These are phyloP conservation scores for Pholis gunnellus DNA, from an alignment of 2,113 vertebrate species.

Conservation along the genomic window DNA sequence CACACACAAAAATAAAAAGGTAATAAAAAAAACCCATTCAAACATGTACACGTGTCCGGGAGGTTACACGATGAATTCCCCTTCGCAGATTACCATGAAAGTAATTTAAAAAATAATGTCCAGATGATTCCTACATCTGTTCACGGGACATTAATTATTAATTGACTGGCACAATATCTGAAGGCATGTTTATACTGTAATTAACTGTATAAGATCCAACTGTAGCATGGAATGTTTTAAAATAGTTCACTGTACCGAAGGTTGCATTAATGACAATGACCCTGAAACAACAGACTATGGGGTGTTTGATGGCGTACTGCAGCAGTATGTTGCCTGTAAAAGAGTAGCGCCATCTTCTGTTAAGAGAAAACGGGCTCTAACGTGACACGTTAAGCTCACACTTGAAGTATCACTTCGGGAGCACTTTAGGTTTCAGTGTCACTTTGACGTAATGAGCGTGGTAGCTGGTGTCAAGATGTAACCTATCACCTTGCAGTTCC, in stretches of 20 bases:
- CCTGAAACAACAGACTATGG: neutral
- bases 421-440: neutral
- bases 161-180: neutral
- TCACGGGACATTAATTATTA: neutral
- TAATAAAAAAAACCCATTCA: neutral
- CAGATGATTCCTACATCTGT: neutral
- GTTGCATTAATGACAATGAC: neutral
- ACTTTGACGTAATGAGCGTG: neutral
- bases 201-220: neutral
- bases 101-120: neutral
- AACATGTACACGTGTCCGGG: neutral
- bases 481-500: neutral
- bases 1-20: neutral
- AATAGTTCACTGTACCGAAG: neutral
- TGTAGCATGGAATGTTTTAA: neutral
- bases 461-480: neutral
- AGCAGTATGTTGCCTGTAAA: neutral
- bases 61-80: neutral
- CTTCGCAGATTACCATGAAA: neutral
- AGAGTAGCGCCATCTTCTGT: conserved; percentile 23
- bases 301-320: neutral
- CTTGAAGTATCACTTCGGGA: neutral
- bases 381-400: neutral
- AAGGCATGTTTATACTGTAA: neutral
- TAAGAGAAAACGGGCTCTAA: neutral